These are phyloP conservation scores for Andrena dorsata DNA, from an alignment of 2,888 invertebrate species.

Conservation along the genomic window DNA sequence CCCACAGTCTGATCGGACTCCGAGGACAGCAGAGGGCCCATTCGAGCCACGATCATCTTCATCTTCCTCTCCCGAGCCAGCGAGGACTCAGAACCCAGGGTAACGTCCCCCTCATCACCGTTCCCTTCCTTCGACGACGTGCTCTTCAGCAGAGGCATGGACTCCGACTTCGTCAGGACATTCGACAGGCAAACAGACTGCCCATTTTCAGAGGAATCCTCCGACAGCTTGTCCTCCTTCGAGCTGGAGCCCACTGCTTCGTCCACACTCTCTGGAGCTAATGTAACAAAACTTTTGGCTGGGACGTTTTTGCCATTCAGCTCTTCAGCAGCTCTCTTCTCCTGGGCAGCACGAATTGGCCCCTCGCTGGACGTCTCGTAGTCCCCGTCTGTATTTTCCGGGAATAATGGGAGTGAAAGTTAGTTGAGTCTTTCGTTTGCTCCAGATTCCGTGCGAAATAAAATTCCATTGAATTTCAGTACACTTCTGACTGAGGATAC, in stretches of 20 bases:
- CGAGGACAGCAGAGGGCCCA: conserved; percentile 50
- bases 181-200: not conserved
- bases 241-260: not conserved
- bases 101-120: not conserved
- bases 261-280: not conserved
- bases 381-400: conserved; percentile 54
- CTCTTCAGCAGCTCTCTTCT: not conserved
- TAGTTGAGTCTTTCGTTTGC: not conserved
- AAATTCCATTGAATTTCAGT: not conserved
- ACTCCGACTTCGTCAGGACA: conserved; percentile 57
- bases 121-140: not conserved
- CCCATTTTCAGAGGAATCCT: not conserved
- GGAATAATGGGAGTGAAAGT: not conserved
- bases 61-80: conserved; percentile 64
- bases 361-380: conserved; percentile 78
- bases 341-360: conserved; percentile 15
- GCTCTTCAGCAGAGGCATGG: conserved; percentile 62
- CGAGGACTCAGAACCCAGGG: conserved; percentile 64
- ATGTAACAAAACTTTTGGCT: not conserved
- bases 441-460: not conserved
- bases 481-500: not conserved
- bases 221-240: not conserved
- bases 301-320: not conserved
- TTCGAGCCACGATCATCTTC: conserved; percentile 64
- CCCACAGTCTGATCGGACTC: conserved; percentile 26